These are phyloP conservation scores for Ornithoptera alexandrae DNA, from an alignment of 2,888 invertebrate genomes.

Conservation along the genomic window DNA sequence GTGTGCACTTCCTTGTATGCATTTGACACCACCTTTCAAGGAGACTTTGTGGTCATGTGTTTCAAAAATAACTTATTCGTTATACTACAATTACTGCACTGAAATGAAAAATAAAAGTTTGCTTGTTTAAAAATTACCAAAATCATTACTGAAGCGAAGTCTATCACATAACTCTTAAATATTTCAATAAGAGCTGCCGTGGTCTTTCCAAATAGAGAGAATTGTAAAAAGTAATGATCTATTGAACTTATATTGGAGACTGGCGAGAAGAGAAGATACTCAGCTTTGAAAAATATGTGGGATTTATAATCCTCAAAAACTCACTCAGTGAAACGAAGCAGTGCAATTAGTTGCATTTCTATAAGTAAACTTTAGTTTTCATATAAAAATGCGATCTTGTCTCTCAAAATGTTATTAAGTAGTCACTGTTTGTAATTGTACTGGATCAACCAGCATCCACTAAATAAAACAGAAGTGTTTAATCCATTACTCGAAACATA, in stretches of 20 bases:
- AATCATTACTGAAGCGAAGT: too few relatives aligned
- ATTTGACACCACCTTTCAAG: slow-evolving; percentile 26
- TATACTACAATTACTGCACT: slow-evolving; percentile 7
- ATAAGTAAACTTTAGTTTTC: not conserved
- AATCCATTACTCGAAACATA: too few relatives aligned
- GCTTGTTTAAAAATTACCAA: not conserved
- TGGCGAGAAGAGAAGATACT: too few relatives aligned
- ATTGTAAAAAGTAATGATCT: too few relatives aligned
- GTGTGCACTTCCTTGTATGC: slow-evolving; percentile 20
- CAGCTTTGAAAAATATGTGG: too few relatives aligned
- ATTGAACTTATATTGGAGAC: too few relatives aligned
- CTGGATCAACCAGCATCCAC: not conserved
- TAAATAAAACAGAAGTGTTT: too few relatives aligned
- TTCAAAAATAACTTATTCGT: slow-evolving; percentile 18
- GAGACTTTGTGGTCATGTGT: slow-evolving; percentile 12
- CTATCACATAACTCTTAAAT: too few relatives aligned
- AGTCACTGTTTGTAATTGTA: not conserved
- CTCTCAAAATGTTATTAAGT: not conserved
- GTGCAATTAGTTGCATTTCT: not conserved
- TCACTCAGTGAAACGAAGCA: too few relatives aligned
- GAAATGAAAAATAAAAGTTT: not conserved
- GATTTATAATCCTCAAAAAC: too few relatives aligned
- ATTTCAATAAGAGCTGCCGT: too few relatives aligned
- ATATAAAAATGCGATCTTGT: not conserved
- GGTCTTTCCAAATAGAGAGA: too few relatives aligned